Evolutionary conservation across 2,797 vertebrate genomes (phyloP).

Genomic region (Toxotes lorentzi): DNA sequence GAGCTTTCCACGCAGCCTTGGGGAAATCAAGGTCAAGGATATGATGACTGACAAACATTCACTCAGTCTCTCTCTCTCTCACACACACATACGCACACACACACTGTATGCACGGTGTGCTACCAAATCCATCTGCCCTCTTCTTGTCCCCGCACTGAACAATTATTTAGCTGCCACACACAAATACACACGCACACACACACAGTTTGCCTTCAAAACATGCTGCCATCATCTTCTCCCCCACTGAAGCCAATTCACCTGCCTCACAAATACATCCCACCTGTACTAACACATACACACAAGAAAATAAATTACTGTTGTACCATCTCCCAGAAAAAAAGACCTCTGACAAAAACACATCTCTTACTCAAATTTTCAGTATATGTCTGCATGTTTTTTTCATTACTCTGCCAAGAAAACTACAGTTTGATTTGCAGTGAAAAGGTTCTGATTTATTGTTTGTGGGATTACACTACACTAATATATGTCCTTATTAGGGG

Average conservation of each 20-base stretch:
- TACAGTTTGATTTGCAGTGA: neutral
- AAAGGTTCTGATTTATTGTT: neutral
- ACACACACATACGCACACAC: slow-evolving; percentile 22
- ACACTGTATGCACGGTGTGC: slow-evolving; percentile 20
- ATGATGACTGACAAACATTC: slow-evolving; percentile 69
- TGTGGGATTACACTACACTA: neutral
- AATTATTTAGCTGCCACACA: slow-evolving; percentile 53
- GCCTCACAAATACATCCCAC: slow-evolving; percentile 24
- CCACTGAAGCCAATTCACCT: slow-evolving; percentile 35
- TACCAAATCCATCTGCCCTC: slow-evolving; percentile 50
- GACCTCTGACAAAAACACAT: neutral
- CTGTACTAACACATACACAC: neutral
- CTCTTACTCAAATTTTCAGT: neutral
- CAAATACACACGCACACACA: slow-evolving; percentile 26
- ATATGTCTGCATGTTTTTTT: neutral
- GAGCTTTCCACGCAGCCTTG: slow-evolving; percentile 52
- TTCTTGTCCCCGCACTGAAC: slow-evolving; percentile 46
- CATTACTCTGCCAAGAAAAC: neutral
- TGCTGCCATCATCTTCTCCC: slow-evolving; percentile 33
- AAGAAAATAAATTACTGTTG: slow-evolving; percentile 4
- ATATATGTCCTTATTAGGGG: neutral
- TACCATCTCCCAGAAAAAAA: neutral
- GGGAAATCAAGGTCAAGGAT: slow-evolving; percentile 84
- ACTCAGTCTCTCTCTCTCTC: slow-evolving; percentile 24
- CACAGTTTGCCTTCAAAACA: slow-evolving; percentile 34